phyloP scores from a whole-genome alignment of 2,113 vertebrate genomes.

The Syngnathus scovelli region DNA sequence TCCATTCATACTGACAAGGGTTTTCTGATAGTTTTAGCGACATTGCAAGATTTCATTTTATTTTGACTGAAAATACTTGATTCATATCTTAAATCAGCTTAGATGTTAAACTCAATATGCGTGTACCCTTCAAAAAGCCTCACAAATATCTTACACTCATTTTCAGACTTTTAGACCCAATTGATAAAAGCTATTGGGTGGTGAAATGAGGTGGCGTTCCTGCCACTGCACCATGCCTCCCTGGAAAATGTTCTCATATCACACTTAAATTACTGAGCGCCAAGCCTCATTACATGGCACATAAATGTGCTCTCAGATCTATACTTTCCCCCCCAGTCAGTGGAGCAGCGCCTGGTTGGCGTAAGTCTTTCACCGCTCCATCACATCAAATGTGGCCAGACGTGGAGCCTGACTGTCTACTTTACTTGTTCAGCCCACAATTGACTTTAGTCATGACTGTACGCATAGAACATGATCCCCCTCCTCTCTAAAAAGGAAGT shows the following conservation, averaged over 20 bases:
- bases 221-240: conserved; percentile 5
- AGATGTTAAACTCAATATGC: too few relatives aligned
- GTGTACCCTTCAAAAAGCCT: background rate
- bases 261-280: conserved; percentile 43
- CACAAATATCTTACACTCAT: background rate
- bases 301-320: conserved; percentile 46
- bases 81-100: too few relatives aligned
- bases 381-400: conserved; percentile 64
- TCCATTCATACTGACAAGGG: too few relatives aligned
- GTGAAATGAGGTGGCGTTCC: conserved; percentile 27
- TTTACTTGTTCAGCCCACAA: conserved; percentile 26
- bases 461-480: background rate
- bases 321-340: conserved; percentile 21
- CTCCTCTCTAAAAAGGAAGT: background rate
- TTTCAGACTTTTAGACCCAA: background rate
- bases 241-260: conserved; percentile 41
- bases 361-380: conserved; percentile 40
- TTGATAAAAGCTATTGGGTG: background rate
- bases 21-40: too few relatives aligned
- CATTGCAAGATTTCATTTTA: too few relatives aligned
- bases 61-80: too few relatives aligned
- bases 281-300: conserved; percentile 50
- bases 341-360: conserved; percentile 46
- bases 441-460: conserved; percentile 9
- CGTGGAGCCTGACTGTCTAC: conserved; percentile 62